A percentile compares a stretch with the other conserved stretches of the same genome.
phyloP scores from a whole-genome alignment of 2,888 invertebrate species.

The Folsomia candida region DNA sequence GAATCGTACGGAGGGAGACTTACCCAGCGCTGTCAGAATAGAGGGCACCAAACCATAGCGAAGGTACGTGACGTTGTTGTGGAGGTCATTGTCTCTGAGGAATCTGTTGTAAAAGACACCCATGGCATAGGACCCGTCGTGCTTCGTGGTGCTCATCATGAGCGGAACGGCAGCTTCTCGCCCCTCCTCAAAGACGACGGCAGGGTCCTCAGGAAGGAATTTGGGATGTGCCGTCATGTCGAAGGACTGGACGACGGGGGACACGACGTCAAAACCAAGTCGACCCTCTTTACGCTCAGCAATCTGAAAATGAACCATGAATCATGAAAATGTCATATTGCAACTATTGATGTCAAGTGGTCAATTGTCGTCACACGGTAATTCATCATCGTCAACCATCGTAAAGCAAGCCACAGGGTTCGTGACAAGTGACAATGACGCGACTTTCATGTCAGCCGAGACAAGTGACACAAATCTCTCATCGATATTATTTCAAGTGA shows the following conservation, averaged over 20 bases:
- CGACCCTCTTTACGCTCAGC: slow-evolving; percentile 40
- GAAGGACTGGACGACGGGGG: slow-evolving; percentile 45
- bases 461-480: too few relatives aligned
- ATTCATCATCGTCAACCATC: neutral
- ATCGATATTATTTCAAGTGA: too few relatives aligned
- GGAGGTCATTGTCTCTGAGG: slow-evolving; percentile 29
- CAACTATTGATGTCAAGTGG: neutral
- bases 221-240: slow-evolving; percentile 14
- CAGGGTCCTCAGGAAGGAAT: slow-evolving; percentile 40
- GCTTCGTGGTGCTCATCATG: slow-evolving; percentile 50
- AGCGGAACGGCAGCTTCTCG: slow-evolving; percentile 47
- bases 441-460: too few relatives aligned
- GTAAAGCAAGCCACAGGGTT: too few relatives aligned
- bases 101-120: slow-evolving; percentile 43
- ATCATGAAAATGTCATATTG: neutral
- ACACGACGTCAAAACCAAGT: slow-evolving; percentile 42
- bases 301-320: slow-evolving; percentile 21
- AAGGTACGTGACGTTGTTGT: slow-evolving; percentile 35
- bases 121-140: slow-evolving; percentile 51
- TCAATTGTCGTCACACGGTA: neutral
- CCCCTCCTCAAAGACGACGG: slow-evolving; percentile 36
- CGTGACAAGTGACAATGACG: too few relatives aligned
- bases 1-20: neutral
- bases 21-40: slow-evolving; percentile 41
- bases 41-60: slow-evolving; percentile 36